A percentile compares a stretch with the other conserved stretches of the same genome.
Evolutionary conservation across 2,113 vertebrate species (phyloP).

Genomic region (Narcine bancroftii): DNA sequence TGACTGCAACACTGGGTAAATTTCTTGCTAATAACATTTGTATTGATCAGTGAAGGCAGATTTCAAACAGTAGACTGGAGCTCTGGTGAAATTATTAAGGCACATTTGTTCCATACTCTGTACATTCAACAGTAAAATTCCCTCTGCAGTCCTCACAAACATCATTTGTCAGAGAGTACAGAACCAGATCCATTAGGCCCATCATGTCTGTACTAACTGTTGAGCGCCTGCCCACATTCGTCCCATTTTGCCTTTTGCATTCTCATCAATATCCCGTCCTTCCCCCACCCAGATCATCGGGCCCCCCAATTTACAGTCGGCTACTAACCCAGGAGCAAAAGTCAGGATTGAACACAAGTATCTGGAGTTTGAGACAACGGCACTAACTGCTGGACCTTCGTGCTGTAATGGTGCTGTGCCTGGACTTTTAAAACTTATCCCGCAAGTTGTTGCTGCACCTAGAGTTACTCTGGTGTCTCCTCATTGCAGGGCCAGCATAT

Average conservation of each 20-base stretch:
- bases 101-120: not conserved
- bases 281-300: too few relatives aligned
- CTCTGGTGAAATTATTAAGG: not conserved
- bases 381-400: too few relatives aligned
- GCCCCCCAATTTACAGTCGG: too few relatives aligned
- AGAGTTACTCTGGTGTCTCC: not conserved
- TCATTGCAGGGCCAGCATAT: not conserved
- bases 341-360: too few relatives aligned
- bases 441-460: not conserved
- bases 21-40: conserved; percentile 6
- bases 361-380: too few relatives aligned
- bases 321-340: too few relatives aligned
- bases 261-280: too few relatives aligned
- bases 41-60: not conserved
- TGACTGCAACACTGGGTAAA: not conserved
- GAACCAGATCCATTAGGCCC: too few relatives aligned
- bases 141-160: not conserved
- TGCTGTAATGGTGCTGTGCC: not conserved
- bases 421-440: too few relatives aligned
- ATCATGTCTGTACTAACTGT: too few relatives aligned
- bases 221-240: too few relatives aligned
- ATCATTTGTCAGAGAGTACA: not conserved
- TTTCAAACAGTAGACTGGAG: conserved; percentile 10
- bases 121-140: not conserved
- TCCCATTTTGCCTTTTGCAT: too few relatives aligned